Evolutionary conservation across 2,113 vertebrate species (phyloP).

Genomic region (Anolis sagrei): DNA sequence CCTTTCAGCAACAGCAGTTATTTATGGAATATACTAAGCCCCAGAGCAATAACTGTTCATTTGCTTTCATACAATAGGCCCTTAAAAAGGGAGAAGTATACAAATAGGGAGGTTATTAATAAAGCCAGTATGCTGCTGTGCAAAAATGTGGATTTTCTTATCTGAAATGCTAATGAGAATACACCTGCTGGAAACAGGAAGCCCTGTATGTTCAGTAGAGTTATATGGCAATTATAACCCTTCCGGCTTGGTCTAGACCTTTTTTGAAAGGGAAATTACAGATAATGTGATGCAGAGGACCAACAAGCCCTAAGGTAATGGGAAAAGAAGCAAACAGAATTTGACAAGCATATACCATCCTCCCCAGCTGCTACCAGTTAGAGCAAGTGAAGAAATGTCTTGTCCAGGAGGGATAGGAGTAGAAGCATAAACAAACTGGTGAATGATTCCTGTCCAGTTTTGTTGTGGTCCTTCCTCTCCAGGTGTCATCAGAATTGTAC

Average conservation of each 20-base stretch:
- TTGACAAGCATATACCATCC: too few species aligned
- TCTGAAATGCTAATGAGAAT: conserved; percentile 46
- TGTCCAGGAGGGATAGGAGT: too few species aligned
- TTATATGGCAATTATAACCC: background rate
- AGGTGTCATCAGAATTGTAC: too few species aligned
- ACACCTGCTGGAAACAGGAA: conserved; percentile 27
- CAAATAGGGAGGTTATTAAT: conserved; percentile 46
- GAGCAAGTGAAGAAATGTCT: too few species aligned
- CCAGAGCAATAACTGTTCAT: conserved; percentile 41
- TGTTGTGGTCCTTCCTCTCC: too few species aligned
- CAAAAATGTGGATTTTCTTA: conserved; percentile 36
- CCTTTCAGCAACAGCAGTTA: conserved; percentile 3
- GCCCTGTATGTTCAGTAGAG: background rate
- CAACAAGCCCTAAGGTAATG: too few species aligned
- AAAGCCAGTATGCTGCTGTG: conserved; percentile 38
- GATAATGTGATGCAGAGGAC: background rate
- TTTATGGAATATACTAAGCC: conserved; percentile 46
- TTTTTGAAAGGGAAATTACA: background rate
- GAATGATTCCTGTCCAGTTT: too few species aligned
- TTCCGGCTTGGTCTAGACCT: background rate
- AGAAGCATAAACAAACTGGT: too few species aligned
- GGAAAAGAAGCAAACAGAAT: too few species aligned
- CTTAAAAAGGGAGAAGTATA: conserved; percentile 19
- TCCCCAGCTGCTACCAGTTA: too few species aligned
- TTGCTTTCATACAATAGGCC: conserved; percentile 29